These are phyloP conservation scores for Pogonomyrmex barbatus DNA, from an alignment of 1,140 invertebrate species.

Conservation along the genomic window DNA sequence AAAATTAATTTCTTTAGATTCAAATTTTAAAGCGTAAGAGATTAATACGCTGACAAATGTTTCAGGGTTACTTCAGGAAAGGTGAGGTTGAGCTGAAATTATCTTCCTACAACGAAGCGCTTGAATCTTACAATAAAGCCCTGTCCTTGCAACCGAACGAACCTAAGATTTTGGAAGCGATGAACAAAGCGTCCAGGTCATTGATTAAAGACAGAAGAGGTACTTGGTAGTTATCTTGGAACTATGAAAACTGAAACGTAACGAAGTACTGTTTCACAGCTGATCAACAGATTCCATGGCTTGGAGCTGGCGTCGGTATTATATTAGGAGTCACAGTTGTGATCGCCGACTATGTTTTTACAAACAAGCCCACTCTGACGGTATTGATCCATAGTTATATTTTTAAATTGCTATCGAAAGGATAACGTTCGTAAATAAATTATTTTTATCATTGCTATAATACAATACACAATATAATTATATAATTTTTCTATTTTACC, in stretches of 20 bases:
- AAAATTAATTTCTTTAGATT: neutral
- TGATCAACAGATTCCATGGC: conserved; percentile 91
- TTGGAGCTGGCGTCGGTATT: conserved; percentile 91
- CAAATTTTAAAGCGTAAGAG: neutral
- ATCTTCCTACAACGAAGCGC: conserved; percentile 89
- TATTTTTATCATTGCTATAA: neutral
- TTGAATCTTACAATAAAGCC: conserved; percentile 90
- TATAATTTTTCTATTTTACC: conserved; percentile 57
- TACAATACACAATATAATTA: neutral
- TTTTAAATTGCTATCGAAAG: conserved; percentile 7
- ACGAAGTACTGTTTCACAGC: conserved; percentile 85
- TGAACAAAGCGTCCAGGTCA: conserved; percentile 88
- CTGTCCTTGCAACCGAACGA: conserved; percentile 90
- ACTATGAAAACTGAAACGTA: neutral
- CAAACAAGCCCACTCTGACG: conserved; percentile 89
- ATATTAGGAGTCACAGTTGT: conserved; percentile 90
- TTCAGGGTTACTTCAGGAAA: conserved; percentile 92
- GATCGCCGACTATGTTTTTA: conserved; percentile 89
- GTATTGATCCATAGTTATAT: conserved; percentile 84
- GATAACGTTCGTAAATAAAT: neutral
- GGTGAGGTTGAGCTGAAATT: conserved; percentile 92
- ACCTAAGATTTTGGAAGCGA: conserved; percentile 88
- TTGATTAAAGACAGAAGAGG: conserved; percentile 87
- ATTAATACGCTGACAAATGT: conserved; percentile 60
- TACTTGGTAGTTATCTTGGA: conserved; percentile 59